A percentile compares a stretch with the other conserved stretches of the same genome.
phyloP scores from a whole-genome alignment of 2,888 invertebrate species.

The Ashinkailepas kermadecensis region DNA sequence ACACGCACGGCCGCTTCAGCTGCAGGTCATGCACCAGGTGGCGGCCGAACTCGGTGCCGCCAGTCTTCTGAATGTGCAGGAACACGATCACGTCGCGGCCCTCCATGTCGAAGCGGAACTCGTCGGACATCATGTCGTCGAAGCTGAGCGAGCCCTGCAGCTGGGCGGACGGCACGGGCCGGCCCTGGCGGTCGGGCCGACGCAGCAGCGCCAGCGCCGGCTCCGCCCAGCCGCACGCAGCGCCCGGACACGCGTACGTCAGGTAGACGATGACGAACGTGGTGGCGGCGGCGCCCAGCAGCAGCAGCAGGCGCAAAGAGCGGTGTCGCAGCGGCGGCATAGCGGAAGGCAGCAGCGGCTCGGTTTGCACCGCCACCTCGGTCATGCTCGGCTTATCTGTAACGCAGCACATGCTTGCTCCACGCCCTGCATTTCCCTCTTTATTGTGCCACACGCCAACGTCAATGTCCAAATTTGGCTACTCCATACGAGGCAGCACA shows the following conservation, averaged over 20 bases:
- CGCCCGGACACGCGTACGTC: neutral
- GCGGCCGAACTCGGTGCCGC: constrained; percentile 92
- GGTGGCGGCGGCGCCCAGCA: neutral
- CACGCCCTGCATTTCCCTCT: too few relatives aligned
- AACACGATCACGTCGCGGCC: constrained; percentile 96
- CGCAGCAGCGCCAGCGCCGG: neutral
- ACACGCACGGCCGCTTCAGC: constrained; percentile 84
- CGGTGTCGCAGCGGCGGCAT: neutral
- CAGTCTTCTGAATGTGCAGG: constrained; percentile 98
- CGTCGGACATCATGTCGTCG: constrained; percentile 32
- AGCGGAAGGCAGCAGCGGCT: neutral
- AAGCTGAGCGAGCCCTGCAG: constrained; percentile 20
- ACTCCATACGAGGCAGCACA: too few relatives aligned
- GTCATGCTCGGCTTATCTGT: neutral
- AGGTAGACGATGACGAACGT: constrained; percentile 10
- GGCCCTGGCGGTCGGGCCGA: neutral
- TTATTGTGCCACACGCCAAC: too few relatives aligned
- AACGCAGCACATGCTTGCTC: too few relatives aligned
- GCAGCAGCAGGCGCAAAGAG: neutral
- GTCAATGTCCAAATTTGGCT: too few relatives aligned
- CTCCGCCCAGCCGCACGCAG: neutral
- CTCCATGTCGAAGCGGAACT: constrained; percentile 77
- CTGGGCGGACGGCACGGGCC: neutral
- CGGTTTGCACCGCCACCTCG: neutral
- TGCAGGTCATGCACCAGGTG: constrained; percentile 93